phyloP scores from a whole-genome alignment of 2,888 invertebrate species.

The Apamea anceps region DNA sequence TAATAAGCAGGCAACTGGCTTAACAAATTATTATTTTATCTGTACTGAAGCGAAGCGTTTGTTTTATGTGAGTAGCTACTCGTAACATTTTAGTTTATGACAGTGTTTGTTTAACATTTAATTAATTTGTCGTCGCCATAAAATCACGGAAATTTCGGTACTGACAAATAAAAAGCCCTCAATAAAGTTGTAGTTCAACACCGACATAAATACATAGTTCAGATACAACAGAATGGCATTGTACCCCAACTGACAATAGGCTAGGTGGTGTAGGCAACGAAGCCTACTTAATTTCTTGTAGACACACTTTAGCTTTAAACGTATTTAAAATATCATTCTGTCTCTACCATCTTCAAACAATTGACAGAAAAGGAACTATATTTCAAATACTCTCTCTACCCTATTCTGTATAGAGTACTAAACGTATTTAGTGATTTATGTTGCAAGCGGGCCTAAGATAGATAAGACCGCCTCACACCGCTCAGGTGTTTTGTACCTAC shows the following conservation, averaged over 20 bases:
- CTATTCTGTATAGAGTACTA: too few relatives aligned
- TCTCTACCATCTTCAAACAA: too few relatives aligned
- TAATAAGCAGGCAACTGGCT: constrained; percentile 18
- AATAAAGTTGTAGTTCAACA: neutral
- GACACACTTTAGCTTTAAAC: neutral
- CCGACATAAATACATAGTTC: neutral
- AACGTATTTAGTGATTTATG: neutral
- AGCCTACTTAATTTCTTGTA: neutral
- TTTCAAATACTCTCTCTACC: too few relatives aligned
- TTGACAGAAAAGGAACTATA: too few relatives aligned
- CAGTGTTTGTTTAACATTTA: constrained; percentile 7
- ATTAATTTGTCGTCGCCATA: constrained; percentile 8
- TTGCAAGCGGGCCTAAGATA: neutral
- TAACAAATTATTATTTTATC: constrained; percentile 4
- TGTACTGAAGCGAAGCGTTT: neutral
- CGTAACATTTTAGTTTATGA: constrained; percentile 13
- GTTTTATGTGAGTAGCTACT: constrained; percentile 5
- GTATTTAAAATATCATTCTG: too few relatives aligned
- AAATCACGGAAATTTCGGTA: neutral
- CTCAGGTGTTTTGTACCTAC: too few relatives aligned
- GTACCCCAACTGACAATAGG: neutral
- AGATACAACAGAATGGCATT: neutral
- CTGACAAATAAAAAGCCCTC: neutral
- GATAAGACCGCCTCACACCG: neutral
- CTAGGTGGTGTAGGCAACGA: too few relatives aligned